phyloP scores from a whole-genome alignment of 2,888 invertebrate species.

The Drosophila borborema region DNA sequence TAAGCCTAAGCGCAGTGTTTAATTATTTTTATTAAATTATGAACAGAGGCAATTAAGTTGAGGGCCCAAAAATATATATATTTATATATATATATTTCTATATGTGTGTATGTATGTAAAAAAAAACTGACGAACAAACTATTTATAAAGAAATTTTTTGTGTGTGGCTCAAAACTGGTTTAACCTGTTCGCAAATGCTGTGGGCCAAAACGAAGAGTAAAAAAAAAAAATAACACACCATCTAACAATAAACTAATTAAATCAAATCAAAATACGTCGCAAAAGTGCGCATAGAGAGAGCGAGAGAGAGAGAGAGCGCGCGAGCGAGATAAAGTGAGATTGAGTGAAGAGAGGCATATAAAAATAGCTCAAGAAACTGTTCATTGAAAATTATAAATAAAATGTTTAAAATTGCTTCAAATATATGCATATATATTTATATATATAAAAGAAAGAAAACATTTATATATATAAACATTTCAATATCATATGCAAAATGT shows the following conservation, averaged over 20 bases:
- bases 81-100: not conserved
- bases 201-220: slow-evolving; percentile 33
- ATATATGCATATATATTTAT: slow-evolving; percentile 18
- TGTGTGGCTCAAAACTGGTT: slow-evolving; percentile 57
- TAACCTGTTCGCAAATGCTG: slow-evolving; percentile 57
- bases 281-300: slow-evolving; percentile 44
- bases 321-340: slow-evolving; percentile 1
- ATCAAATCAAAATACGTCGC: slow-evolving; percentile 72
- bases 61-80: slow-evolving; percentile 19
- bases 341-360: slow-evolving; percentile 16
- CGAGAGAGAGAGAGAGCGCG: not conserved
- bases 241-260: slow-evolving; percentile 76
- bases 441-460: not conserved
- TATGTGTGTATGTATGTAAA: not conserved
- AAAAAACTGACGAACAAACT: slow-evolving; percentile 36
- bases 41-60: slow-evolving; percentile 53
- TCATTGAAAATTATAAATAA: slow-evolving; percentile 64
- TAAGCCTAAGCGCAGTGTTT: slow-evolving; percentile 64
- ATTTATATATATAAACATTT: slow-evolving; percentile 26
- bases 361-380: slow-evolving; percentile 45
- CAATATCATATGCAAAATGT: slow-evolving; percentile 60
- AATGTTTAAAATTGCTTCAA: slow-evolving; percentile 45
- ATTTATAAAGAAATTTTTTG: slow-evolving; percentile 54
- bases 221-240: slow-evolving; percentile 21
- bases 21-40: slow-evolving; percentile 59